These are phyloP conservation scores for Phainopepla nitens DNA, from an alignment of 2,113 vertebrate genomes.

Conservation along the genomic window DNA sequence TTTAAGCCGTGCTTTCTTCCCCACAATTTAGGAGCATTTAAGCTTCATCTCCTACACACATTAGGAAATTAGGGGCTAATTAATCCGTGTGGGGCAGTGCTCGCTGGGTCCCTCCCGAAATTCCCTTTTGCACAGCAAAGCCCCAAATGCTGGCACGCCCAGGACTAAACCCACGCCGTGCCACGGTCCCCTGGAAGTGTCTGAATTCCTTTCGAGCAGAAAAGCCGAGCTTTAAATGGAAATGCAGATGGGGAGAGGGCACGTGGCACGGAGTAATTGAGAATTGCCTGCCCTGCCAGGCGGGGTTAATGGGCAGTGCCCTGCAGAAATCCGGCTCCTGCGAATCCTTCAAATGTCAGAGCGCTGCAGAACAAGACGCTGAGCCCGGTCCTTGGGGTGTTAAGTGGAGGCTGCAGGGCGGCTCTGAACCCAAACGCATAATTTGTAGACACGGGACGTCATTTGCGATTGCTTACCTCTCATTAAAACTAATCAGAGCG, in stretches of 20 bases:
- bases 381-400: not conserved
- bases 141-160: not conserved
- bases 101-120: not conserved
- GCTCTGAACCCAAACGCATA: not conserved
- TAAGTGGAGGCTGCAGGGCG: constrained; percentile 23
- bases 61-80: not conserved
- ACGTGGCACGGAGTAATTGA: not conserved
- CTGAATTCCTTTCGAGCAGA: not conserved
- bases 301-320: constrained; percentile 44
- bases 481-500: constrained; percentile 13
- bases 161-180: not conserved
- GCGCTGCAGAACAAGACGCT: not conserved
- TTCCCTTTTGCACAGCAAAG: not conserved
- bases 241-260: not conserved
- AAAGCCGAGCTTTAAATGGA: not conserved
- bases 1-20: not conserved
- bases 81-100: not conserved
- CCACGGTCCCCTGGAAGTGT: not conserved
- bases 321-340: constrained; percentile 11
- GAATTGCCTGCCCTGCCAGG: constrained; percentile 3
- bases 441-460: constrained; percentile 4
- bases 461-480: constrained; percentile 2
- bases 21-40: not conserved
- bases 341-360: constrained; percentile 13
- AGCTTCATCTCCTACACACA: not conserved